Evolutionary conservation across 2,113 vertebrate species (phyloP), one percentile per base, ranked within the genome.

Genomic region (Gadus chalcogrammus): DNA sequence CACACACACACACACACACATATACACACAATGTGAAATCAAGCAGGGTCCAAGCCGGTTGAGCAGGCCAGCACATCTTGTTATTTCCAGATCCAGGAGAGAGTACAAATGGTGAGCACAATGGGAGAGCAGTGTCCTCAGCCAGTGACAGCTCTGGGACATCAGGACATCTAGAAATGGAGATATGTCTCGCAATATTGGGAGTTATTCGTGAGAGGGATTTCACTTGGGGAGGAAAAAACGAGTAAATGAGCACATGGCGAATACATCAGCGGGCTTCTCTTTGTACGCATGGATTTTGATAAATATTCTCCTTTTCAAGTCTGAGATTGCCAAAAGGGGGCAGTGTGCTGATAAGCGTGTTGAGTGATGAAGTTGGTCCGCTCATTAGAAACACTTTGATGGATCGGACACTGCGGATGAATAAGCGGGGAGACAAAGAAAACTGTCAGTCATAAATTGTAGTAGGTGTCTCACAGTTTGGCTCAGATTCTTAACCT

Each of bases 281-380:
- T 58, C 27, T 73, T 48, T 64, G 5, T 70, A 11, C 58, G 59
- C 62, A 18, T 67, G n/a, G 61, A 20, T 1, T 17, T 70, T 69
- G 62, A 72, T 72, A 1, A n/a, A n/a, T 63, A 18, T 18, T n/a
- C 7, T 53, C 74, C 71, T 76, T 69, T 69, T 65, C 12, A 48
- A 48, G 64, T 66, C 73, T 38, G 58, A 38, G 7, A 73, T 62
- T 62, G 73, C 88, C 88, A 86, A 84, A 42, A 90, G 88, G 80
- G 79, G 88, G 88, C 87, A 85, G 86, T 82, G 58, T 78, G 67
- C 20, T 74, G 73, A 83, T 68, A 72, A 76, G 56, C 52, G 73
- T 79, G 18, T 16, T 75, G 62, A 70, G 42, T 70, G 61, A 42
- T 27, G 4, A 18, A 73, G 68, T 71, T 22, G 17, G 53, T 61